phyloP scores from a whole-genome alignment of 1,140 invertebrate species.

The Drosophila lacertosa region DNA sequence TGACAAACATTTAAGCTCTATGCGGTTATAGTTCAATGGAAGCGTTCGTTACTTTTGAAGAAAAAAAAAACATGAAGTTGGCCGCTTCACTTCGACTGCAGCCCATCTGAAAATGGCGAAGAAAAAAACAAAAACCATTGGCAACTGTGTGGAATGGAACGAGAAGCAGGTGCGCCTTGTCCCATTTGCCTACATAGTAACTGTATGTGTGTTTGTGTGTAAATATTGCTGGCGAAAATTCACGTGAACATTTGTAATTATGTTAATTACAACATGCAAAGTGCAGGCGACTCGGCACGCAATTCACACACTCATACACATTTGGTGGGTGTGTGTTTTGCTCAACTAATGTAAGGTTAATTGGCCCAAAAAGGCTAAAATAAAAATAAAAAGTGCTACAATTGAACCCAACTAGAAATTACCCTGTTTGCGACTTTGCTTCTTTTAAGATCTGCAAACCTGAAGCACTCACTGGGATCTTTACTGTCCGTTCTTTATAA shows the following conservation, averaged over 20 bases:
- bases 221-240: conserved; percentile 30
- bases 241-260: conserved; percentile 49
- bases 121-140: background rate
- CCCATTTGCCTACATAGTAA: background rate
- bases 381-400: too few species aligned
- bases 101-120: too few species aligned
- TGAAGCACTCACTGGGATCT: too few species aligned
- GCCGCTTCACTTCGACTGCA: conserved; percentile 2
- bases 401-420: background rate
- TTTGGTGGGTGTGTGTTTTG: conserved; percentile 7
- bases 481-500: too few species aligned
- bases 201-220: conserved; percentile 4
- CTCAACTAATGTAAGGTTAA: conserved; percentile 23
- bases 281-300: conserved; percentile 30
- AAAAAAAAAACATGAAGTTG: conserved; percentile 14
- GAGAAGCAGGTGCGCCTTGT: conserved; percentile 9
- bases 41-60: conserved; percentile 1
- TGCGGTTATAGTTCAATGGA: conserved; percentile 24
- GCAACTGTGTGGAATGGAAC: conserved; percentile 1
- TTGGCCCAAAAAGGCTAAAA: conserved; percentile 36
- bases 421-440: too few species aligned
- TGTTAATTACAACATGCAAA: conserved; percentile 50
- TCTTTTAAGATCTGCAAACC: too few species aligned
- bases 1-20: conserved; percentile 28
- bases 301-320: conserved; percentile 18